Conservation (phyloP, 1,140 invertebrate species). For the Neotoxoptera formosana region DNA sequence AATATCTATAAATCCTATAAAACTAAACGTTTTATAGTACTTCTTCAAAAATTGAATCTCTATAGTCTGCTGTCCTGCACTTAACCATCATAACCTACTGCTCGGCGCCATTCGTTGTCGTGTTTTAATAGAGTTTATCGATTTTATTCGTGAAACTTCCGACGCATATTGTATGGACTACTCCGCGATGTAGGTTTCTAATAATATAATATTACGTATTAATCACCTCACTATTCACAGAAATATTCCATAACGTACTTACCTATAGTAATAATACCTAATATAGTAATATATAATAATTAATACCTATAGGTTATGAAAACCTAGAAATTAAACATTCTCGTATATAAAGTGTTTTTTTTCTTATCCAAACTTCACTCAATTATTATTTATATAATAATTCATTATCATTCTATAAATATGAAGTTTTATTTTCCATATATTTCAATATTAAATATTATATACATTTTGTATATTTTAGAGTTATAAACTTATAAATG, state of each 20-base stretch:
- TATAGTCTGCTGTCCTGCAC: too few relatives aligned
- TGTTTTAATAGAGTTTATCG: not conserved
- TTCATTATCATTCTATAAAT: not conserved
- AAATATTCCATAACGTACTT: not conserved
- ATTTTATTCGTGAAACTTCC: not conserved
- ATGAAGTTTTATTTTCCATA: not conserved
- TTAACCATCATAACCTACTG: too few relatives aligned
- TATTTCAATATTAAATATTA: not conserved
- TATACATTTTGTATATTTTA: not conserved
- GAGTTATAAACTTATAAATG: not conserved
- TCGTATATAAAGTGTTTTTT: not conserved
- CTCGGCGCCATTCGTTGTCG: not conserved
- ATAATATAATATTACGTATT: too few relatives aligned
- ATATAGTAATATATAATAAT: too few relatives aligned
- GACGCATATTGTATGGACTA: not conserved
- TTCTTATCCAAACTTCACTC: not conserved
- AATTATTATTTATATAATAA: not conserved
- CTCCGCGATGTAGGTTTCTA: too few relatives aligned
- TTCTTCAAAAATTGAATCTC: not conserved
- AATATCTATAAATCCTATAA: too few relatives aligned
- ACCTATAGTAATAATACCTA: too few relatives aligned
- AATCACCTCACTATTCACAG: not conserved
- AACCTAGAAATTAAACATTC: not conserved
- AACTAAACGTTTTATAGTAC: too few relatives aligned
- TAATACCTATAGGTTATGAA: too few relatives aligned